Percentiles rank a stretch among this genome's conserved stretches.
Evolutionary conservation across 2,797 vertebrate genomes (phyloP).

Genomic region (Enteromius thamalakanensis): DNA sequence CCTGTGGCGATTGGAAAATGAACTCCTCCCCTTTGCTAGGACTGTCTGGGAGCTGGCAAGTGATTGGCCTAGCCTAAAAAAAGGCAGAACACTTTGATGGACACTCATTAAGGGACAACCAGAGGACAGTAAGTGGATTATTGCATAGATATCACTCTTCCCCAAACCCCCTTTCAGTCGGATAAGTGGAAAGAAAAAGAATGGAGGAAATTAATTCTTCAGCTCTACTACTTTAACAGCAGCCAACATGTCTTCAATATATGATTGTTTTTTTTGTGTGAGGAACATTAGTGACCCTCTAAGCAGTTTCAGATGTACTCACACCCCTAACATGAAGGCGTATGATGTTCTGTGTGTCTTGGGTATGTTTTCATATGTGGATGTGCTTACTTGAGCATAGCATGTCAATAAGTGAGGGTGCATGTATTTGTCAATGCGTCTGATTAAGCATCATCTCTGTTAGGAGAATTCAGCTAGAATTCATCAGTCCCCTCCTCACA

Average conservation of each 20-base stretch:
- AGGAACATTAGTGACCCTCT: not conserved
- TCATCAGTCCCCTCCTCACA: constrained; percentile 4
- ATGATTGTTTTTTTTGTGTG: constrained; percentile 7
- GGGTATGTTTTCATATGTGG: not conserved
- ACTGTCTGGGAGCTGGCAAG: constrained; percentile 11
- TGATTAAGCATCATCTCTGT: constrained; percentile 13
- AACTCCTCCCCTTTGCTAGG: constrained; percentile 20
- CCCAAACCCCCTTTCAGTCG: constrained; percentile 8
- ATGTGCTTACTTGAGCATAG: not conserved
- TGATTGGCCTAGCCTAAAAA: constrained; percentile 22
- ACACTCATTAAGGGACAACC: constrained; percentile 26
- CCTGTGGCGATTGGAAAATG: not conserved
- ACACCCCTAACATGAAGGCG: not conserved
- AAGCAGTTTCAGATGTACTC: constrained; percentile 12
- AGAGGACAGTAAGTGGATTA: constrained; percentile 8
- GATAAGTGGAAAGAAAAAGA: not conserved
- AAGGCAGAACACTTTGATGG: not conserved
- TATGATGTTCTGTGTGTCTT: constrained; percentile 2
- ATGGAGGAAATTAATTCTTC: constrained; percentile 13
- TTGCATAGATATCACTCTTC: not conserved
- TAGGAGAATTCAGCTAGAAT: not conserved
- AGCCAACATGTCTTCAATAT: not conserved
- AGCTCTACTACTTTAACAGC: constrained; percentile 28
- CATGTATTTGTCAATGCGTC: constrained; percentile 1
- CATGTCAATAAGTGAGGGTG: constrained; percentile 3